A percentile compares a stretch with the other conserved stretches of the same genome.
phyloP scores from a whole-genome alignment of 92 coral and sea anemone species.

The Montipora capitata region DNA sequence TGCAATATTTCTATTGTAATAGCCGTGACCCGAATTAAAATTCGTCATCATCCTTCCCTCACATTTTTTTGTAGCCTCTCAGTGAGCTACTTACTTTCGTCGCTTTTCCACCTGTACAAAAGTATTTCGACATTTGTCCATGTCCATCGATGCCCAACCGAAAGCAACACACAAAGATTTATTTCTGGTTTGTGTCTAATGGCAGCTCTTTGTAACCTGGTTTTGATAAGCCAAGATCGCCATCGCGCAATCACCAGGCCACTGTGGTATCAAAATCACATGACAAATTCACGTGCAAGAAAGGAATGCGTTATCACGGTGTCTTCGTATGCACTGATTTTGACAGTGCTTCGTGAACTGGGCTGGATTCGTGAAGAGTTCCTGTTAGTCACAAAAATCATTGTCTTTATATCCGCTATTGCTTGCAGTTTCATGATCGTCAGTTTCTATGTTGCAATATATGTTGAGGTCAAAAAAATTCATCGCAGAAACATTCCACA shows the following conservation, averaged over 20 bases:
- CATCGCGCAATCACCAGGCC: slow-evolving; percentile 30
- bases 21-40: background rate
- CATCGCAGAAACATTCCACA: background rate
- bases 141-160: slow-evolving; percentile 1
- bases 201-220: slow-evolving; percentile 15
- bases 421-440: background rate
- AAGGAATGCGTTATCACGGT: slow-evolving; percentile 7
- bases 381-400: background rate
- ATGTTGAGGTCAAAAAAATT: background rate
- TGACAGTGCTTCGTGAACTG: background rate
- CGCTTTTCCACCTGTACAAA: background rate
- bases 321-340: background rate
- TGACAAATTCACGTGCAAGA: slow-evolving; percentile 21
- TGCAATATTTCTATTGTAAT: background rate
- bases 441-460: background rate
- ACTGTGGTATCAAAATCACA: slow-evolving; percentile 24
- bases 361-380: background rate
- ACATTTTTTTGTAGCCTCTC: background rate
- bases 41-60: background rate
- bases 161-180: background rate
- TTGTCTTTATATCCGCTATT: background rate
- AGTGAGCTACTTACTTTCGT: background rate
- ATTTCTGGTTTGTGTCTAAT: slow-evolving; percentile 10
- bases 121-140: background rate
- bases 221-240: slow-evolving; percentile 32